phyloP scores from a whole-genome alignment of 2,888 invertebrate species.

The Rhimphoctona megacephalus region DNA sequence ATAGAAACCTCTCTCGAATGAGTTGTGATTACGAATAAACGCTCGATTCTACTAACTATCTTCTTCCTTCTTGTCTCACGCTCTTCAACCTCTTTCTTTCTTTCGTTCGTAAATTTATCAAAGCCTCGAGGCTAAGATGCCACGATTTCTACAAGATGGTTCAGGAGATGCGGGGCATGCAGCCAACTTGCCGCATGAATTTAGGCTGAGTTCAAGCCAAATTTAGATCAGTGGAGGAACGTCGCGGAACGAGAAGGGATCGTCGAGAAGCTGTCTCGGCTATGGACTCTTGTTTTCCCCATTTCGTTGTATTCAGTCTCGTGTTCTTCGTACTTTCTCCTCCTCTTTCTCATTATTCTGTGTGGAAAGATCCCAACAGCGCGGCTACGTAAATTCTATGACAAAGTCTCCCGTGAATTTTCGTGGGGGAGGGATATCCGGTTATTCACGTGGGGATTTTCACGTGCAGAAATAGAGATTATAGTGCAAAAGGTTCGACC shows the following conservation, averaged over 20 bases:
- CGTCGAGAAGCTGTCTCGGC: slow-evolving; percentile 54
- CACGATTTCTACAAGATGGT: slow-evolving; percentile 59
- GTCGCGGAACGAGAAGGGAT: slow-evolving; percentile 68
- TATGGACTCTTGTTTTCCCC: slow-evolving; percentile 47
- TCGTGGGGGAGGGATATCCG: slow-evolving; percentile 14
- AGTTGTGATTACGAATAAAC: background rate
- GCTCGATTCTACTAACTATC: background rate
- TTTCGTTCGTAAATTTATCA: slow-evolving; percentile 19
- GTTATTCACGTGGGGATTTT: slow-evolving; percentile 49
- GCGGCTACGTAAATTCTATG: slow-evolving; percentile 32
- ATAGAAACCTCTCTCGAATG: background rate
- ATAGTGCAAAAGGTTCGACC: slow-evolving; percentile 46
- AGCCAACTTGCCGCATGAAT: slow-evolving; percentile 74
- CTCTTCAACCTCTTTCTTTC: slow-evolving; percentile 3
- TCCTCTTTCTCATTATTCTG: background rate
- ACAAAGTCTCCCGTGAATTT: slow-evolving; percentile 24
- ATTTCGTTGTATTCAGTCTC: slow-evolving; percentile 14
- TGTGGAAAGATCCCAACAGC: slow-evolving; percentile 1
- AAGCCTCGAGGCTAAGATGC: slow-evolving; percentile 35
- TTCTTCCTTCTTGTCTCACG: background rate
- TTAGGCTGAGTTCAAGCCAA: slow-evolving; percentile 78
- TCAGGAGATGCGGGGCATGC: slow-evolving; percentile 59
- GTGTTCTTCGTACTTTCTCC: background rate
- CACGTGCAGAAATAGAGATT: slow-evolving; percentile 37
- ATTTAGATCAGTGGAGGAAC: slow-evolving; percentile 80